Base-by-base conservation (phyloP, 1,140 invertebrate species). In the Nasonia giraulti region DNA sequence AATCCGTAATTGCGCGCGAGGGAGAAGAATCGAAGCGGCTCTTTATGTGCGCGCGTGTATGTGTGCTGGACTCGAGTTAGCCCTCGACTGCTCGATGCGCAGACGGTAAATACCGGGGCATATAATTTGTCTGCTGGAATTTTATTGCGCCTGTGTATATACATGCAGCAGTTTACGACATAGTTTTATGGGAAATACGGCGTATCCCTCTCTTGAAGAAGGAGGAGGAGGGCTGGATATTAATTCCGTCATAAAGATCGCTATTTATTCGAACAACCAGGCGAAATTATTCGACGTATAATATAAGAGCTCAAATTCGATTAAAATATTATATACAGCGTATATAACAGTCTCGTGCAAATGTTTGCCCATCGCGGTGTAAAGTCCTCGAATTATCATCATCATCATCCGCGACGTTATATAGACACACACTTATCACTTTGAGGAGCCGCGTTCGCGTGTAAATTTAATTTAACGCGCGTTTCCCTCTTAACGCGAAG, bases 391-490 rank as follows among this genome's bases (percentile, higher is more conserved):
- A 62, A 62, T n/a, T 20, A 62, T 37, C 33, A 37, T 62, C 20
- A 62, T 62, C 55, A n/a, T 62, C 17, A n/a, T 7, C 14, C 55
- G 55, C 17, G 50, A 55, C 12, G 11, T 55, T 55, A 55, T 55
- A 55, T 55, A 55, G 50, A 20, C 50, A 2, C 5, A 10, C 40
- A 1, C 40, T 76, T 82, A 75, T 23, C 81, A 66, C 50, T 76
- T 76, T 66, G 40, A 78, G 10, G 44, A 80, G 27, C n/a, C 23
- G 4, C 7, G 82, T 44, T 50, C 40, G 50, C 73, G 50, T 80
- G 55, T 31, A 85, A 85, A 85, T 85, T 85, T 76, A 80, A 85
- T 85, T 85, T 85, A 80, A 85, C 79, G 69, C 84, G 55, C 75
- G 79, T 75, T 80, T 80, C 83, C 77, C 17, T 71, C 73, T 75